Evolutionary conservation across 2,888 invertebrate genomes (phyloP).

Genomic region (Balanococcus diminutus): DNA sequence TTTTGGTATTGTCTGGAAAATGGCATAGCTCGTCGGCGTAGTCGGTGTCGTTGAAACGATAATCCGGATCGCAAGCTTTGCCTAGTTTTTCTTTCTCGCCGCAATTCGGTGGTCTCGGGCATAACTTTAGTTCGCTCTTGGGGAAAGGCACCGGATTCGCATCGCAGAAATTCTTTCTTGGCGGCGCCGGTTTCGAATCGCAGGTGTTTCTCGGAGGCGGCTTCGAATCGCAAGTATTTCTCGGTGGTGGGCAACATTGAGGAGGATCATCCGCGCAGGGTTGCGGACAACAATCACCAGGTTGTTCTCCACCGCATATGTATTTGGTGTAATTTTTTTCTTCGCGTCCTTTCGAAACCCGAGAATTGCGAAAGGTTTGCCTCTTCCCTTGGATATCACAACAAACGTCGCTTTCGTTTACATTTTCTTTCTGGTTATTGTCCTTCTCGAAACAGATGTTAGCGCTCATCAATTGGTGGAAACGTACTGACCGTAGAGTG

Average conservation of each 20-base stretch:
- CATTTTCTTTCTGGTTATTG: neutral
- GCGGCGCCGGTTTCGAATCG: no score
- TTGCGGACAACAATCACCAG: neutral
- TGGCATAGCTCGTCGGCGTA: neutral
- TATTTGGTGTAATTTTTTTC: neutral
- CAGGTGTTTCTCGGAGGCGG: neutral
- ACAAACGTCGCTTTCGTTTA: neutral
- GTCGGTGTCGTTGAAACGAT: neutral
- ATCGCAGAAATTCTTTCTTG: neutral
- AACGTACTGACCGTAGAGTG: neutral
- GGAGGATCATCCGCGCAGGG: neutral
- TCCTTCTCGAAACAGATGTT: conserved; percentile 37
- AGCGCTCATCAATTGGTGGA: conserved; percentile 19
- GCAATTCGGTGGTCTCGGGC: neutral
- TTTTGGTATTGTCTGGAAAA: neutral
- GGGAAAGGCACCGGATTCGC: no score
- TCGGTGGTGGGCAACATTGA: neutral
- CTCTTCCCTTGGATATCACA: neutral
- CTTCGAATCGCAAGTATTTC: neutral
- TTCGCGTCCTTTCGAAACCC: conserved; percentile 26
- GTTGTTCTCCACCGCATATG: neutral
- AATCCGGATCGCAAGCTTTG: neutral
- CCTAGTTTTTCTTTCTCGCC: neutral
- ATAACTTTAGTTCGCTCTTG: neutral
- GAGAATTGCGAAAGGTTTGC: neutral